phyloP scores from a whole-genome alignment of 2,113 vertebrate species.

The Condylura cristata region DNA sequence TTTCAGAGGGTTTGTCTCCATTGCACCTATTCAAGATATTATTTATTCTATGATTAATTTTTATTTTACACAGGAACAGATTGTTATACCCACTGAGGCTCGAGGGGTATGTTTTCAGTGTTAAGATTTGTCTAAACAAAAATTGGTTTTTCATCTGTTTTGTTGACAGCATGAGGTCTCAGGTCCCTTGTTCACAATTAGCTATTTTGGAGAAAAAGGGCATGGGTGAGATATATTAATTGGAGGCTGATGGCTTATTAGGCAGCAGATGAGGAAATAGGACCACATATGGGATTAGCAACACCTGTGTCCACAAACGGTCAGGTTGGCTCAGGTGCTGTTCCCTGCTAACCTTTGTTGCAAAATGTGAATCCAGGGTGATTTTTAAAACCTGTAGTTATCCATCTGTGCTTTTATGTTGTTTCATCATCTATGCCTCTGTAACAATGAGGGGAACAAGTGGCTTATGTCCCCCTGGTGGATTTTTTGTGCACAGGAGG shows the following conservation, averaged over 20 bases:
- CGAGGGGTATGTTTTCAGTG: background rate
- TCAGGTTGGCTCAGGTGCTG: conserved; percentile 1
- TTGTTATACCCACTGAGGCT: background rate
- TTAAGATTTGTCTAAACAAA: conserved; percentile 24
- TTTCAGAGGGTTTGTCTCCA: background rate
- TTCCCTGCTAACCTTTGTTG: background rate
- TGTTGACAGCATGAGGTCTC: background rate
- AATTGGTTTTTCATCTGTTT: background rate
- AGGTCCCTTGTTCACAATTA: conserved; percentile 8
- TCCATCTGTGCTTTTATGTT: conserved; percentile 29
- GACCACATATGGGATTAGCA: background rate
- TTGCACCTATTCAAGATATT: background rate
- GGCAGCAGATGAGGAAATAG: background rate
- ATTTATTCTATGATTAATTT: background rate
- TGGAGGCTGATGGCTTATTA: background rate
- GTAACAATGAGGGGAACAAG: background rate
- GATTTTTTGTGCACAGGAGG: background rate
- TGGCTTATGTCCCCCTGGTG: background rate
- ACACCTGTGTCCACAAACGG: background rate
- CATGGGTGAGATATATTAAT: background rate
- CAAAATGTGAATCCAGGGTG: background rate
- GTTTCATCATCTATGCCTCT: background rate
- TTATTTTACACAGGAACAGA: background rate
- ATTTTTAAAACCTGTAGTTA: background rate
- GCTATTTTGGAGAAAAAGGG: background rate